These are phyloP conservation scores for Philhelius pedissequus DNA, from an alignment of 2,888 invertebrate genomes.

Conservation along the genomic window DNA sequence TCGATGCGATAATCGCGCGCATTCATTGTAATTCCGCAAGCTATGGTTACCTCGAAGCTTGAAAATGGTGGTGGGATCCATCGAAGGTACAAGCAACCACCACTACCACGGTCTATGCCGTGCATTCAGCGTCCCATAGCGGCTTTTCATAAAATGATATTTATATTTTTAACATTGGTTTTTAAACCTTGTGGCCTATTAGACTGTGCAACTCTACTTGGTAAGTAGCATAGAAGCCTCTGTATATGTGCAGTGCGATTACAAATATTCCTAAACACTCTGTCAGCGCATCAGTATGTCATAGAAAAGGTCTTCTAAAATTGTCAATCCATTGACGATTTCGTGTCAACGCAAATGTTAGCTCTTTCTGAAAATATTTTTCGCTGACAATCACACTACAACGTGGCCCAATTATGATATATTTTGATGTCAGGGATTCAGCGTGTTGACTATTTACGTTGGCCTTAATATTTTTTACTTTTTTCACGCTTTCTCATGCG, in stretches of 20 bases:
- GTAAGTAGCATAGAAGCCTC: conserved; percentile 6
- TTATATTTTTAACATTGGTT: conserved; percentile 57
- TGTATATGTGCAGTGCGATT: not conserved
- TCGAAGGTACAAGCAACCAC: not conserved
- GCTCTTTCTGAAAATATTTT: no score
- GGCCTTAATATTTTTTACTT: no score
- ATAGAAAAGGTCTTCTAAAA: no score
- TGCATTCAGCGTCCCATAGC: not conserved
- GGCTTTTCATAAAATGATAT: conserved; percentile 50
- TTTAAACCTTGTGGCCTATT: conserved; percentile 46
- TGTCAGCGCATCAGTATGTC: no score
- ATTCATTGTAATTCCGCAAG: conserved; percentile 51
- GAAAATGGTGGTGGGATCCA: not conserved
- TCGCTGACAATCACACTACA: no score
- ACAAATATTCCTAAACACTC: no score
- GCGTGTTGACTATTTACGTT: no score
- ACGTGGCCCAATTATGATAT: no score
- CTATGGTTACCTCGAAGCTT: conserved; percentile 11
- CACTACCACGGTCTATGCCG: not conserved
- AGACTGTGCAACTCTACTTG: conserved; percentile 20
- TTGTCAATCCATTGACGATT: no score
- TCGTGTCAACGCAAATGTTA: no score
- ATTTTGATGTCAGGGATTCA: no score
- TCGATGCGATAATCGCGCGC: conserved; percentile 29
- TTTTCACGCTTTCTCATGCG: no score